phyloP scores from a whole-genome alignment of 2,888 invertebrate species.

The Parthenolecanium corni region DNA sequence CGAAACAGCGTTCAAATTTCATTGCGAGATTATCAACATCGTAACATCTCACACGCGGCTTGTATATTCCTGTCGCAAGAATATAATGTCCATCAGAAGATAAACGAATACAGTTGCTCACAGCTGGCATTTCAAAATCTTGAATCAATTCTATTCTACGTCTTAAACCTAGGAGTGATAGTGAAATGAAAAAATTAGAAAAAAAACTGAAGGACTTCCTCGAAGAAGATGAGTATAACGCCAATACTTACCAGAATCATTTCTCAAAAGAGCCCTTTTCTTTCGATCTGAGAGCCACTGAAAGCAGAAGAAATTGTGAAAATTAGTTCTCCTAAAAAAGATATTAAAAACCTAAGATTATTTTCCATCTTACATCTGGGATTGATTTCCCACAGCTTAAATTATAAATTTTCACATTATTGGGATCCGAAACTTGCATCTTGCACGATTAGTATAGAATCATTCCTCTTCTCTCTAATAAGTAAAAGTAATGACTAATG shows the following conservation, averaged over 20 bases:
- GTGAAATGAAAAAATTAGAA: background rate
- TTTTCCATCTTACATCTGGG: conserved; percentile 65
- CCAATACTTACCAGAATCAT: conserved; percentile 54
- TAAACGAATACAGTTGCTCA: conserved; percentile 71
- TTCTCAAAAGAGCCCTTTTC: conserved; percentile 66
- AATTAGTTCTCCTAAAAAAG: conserved; percentile 6
- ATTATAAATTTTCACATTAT: conserved; percentile 96
- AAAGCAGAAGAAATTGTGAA: conserved; percentile 33
- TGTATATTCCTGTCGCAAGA: conserved; percentile 86
- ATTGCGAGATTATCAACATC: conserved; percentile 91
- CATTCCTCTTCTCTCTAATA: too few relatives aligned
- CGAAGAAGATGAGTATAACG: background rate
- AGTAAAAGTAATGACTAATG: too few relatives aligned
- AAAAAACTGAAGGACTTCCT: background rate
- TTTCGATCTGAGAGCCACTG: conserved; percentile 82
- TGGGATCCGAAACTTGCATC: conserved; percentile 88
- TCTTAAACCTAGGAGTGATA: conserved; percentile 55
- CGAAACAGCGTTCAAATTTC: conserved; percentile 96
- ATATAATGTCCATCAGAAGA: conserved; percentile 88
- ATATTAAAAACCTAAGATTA: background rate
- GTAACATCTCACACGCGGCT: conserved; percentile 89
- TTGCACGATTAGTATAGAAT: too few relatives aligned
- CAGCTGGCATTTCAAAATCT: conserved; percentile 97
- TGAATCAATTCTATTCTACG: conserved; percentile 91
- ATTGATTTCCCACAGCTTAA: conserved; percentile 91